Conservation (phyloP, 1,140 invertebrate species). For the Lerema accius region DNA sequence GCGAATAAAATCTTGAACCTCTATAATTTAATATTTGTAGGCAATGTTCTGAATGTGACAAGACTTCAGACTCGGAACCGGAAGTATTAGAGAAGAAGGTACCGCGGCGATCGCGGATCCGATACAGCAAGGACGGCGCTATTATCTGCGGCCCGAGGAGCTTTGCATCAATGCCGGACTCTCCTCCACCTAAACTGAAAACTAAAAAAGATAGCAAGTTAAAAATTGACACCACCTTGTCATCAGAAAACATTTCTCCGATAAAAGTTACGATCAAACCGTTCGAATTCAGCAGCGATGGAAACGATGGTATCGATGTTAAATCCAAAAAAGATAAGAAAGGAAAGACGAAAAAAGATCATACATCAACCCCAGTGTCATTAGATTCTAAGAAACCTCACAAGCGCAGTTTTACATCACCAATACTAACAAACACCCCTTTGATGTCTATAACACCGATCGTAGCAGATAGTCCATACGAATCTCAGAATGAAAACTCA, state of each 20-base stretch:
- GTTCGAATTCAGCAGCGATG: conserved; percentile 77
- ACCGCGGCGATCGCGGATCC: conserved; percentile 88
- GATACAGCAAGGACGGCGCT: conserved; percentile 87
- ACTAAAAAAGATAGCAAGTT: conserved; percentile 56
- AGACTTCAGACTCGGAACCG: conserved; percentile 90
- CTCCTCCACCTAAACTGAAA: conserved; percentile 56
- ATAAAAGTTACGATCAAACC: conserved; percentile 85
- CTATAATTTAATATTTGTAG: too few species aligned
- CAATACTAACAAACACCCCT: conserved; percentile 77
- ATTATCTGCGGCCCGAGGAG: conserved; percentile 67
- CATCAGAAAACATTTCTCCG: conserved; percentile 71
- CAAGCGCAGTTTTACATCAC: conserved; percentile 78
- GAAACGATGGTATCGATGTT: conserved; percentile 51
- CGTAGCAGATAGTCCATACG: conserved; percentile 78
- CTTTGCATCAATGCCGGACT: conserved; percentile 57
- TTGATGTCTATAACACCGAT: conserved; percentile 81
- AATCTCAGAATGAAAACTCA: conserved; percentile 71
- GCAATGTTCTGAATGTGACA: conserved; percentile 95
- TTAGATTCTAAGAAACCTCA: conserved; percentile 65
- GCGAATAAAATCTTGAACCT: too few species aligned
- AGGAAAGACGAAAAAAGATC: conserved; percentile 64
- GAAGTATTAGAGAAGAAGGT: conserved; percentile 90
- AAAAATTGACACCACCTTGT: conserved; percentile 44
- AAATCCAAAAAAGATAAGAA: conserved; percentile 66
- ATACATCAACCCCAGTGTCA: conserved; percentile 48